These are phyloP conservation scores for Mythimna vitellina DNA, from an alignment of 2,888 invertebrate genomes.

Conservation along the genomic window DNA sequence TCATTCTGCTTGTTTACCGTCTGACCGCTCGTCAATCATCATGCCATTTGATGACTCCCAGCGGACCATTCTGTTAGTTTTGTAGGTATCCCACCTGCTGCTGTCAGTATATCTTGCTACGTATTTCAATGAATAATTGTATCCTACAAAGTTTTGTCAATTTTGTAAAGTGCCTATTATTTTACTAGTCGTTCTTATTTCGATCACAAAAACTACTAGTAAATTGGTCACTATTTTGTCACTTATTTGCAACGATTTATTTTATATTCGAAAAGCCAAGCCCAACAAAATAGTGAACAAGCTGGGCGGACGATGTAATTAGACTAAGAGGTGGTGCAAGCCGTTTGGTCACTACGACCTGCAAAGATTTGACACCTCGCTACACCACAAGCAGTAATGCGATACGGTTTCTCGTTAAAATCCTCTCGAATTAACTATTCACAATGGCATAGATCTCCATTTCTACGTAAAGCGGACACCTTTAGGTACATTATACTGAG, in stretches of 20 bases:
- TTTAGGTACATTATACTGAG: constrained; percentile 24
- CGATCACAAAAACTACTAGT: background rate
- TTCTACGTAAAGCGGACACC: constrained; percentile 25
- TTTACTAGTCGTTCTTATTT: background rate
- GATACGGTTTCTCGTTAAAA: constrained; percentile 16
- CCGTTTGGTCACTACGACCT: constrained; percentile 8
- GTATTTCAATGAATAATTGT: background rate
- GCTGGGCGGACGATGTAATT: constrained; percentile 1
- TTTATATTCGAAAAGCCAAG: background rate
- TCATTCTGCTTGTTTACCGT: constrained; percentile 6
- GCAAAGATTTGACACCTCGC: constrained; percentile 14
- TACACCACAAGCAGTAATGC: constrained; percentile 12
- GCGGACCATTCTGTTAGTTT: constrained; percentile 11
- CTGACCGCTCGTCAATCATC: constrained; percentile 22
- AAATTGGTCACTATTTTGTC: background rate
- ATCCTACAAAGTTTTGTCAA: background rate
- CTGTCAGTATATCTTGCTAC: background rate
- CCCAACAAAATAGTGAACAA: background rate
- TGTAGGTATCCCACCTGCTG: background rate
- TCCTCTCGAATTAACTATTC: constrained; percentile 19
- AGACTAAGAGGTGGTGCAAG: constrained; percentile 8
- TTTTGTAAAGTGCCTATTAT: too few relatives aligned
- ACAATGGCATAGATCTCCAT: constrained; percentile 27
- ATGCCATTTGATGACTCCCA: constrained; percentile 3
- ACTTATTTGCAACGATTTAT: background rate